Evolutionary conservation across 2,888 invertebrate species (phyloP), one percentile per base, ranked within the genome.

Genomic region (Orchesella flavescens): DNA sequence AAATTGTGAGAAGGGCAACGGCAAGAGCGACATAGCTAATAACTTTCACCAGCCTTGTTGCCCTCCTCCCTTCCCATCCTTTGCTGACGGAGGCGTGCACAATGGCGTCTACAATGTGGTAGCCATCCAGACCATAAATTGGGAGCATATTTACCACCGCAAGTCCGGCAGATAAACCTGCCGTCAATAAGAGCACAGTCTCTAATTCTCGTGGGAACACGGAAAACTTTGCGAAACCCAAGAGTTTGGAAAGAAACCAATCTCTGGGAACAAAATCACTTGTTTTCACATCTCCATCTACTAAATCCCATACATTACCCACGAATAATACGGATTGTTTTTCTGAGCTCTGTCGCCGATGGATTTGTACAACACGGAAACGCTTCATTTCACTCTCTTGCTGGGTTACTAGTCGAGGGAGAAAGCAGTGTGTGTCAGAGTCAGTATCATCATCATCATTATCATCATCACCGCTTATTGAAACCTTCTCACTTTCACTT

Each of bases 121-220:
- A 88, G 10, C 88, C 88, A 83, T 88, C 88, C 1, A 88, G 72
- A 15, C 87, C 87, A 66, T 87, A 88, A 69, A 88, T 87, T 3
- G 88, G 88, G 19, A 88, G 69, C 86, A 87, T 88, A 71, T 88
- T 88, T 12, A 88, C 88, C 23, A 88, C 87, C 43, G 88, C 88
- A 17, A 88, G 79, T 15, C 88, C 88, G 19, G 88, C 88, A 61
- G 88, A 88, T 49, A 88, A 53, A 15, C 88, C 88, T 17, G 87
- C 87, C n/a, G 87, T 87, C 46, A 88, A 72, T 17, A 88, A 79
- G 65, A 88, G 84, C 66, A 88, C 86, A 79, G 88, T 88, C 83
- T 88, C 88, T 53, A 88, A 63, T 65, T 87, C 86, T 46, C 86
- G 85, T 21, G 87, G 87, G 49, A 88, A 49, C 73, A 83, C 84